Evolutionary conservation across 1,140 invertebrate species (phyloP).

Genomic region (Homarus americanus): DNA sequence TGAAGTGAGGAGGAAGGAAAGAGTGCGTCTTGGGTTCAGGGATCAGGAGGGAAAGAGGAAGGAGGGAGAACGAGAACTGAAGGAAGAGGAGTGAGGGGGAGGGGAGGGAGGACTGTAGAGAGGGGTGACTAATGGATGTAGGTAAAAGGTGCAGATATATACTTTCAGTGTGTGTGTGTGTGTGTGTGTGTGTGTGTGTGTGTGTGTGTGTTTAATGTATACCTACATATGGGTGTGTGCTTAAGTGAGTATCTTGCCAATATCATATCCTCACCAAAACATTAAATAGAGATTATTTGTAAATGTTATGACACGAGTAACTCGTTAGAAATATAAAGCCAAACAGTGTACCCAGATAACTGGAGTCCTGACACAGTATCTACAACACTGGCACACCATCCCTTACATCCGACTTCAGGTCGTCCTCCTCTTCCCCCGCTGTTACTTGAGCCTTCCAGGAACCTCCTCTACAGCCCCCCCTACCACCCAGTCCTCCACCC

Average conservation of each 20-base stretch:
- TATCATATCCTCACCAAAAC: too few species aligned
- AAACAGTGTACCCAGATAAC: too few species aligned
- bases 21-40: too few species aligned
- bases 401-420: too few species aligned
- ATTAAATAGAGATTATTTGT: too few species aligned
- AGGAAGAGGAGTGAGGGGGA: neutral
- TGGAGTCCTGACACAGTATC: too few species aligned
- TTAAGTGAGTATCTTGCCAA: neutral
- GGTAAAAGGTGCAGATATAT: neutral
- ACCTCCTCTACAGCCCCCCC: too few species aligned
- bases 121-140: neutral
- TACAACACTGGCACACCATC: too few species aligned
- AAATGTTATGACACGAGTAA: too few species aligned
- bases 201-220: conserved; percentile 49
- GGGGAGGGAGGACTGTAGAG: neutral
- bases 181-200: conserved; percentile 30
- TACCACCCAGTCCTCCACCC: too few species aligned
- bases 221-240: neutral
- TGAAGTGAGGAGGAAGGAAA: neutral
- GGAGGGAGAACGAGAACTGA: neutral
- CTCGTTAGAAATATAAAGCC: too few species aligned
- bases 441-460: neutral
- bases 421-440: neutral
- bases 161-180: neutral
- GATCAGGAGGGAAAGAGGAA: neutral